Conservation (phyloP, 2,797 vertebrate species). For the Streptopelia turtur region DNA sequence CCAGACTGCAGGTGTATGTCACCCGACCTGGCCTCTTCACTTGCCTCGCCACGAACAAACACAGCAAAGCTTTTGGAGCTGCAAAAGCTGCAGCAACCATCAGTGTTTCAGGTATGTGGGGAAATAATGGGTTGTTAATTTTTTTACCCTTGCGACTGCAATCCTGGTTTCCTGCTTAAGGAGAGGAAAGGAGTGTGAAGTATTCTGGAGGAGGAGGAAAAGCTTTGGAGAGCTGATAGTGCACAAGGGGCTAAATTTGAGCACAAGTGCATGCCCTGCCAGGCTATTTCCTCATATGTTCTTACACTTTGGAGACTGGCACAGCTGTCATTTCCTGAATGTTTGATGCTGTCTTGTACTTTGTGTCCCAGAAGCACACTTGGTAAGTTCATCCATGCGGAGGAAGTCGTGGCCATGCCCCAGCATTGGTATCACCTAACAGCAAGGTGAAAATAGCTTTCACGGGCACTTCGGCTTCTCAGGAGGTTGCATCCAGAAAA, state of each 20-base stretch:
- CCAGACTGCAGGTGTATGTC: slow-evolving; percentile 86
- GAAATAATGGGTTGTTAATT: background rate
- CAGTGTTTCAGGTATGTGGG: slow-evolving; percentile 86
- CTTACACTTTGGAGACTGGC: slow-evolving; percentile 1
- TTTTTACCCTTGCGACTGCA: background rate
- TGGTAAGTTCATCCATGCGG: slow-evolving; percentile 60
- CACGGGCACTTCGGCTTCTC: background rate
- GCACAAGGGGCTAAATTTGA: background rate
- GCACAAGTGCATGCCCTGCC: background rate
- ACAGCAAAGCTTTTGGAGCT: slow-evolving; percentile 88
- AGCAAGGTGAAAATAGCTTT: slow-evolving; percentile 63
- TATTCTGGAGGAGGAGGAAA: background rate
- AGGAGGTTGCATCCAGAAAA: background rate
- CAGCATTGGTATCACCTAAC: slow-evolving; percentile 41
- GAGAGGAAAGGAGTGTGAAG: background rate
- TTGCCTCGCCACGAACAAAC: slow-evolving; percentile 92
- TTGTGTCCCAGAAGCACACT: slow-evolving; percentile 46
- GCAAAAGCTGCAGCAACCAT: slow-evolving; percentile 91
- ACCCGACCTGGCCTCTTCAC: slow-evolving; percentile 92
- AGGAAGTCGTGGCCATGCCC: slow-evolving; percentile 41
- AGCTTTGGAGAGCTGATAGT: background rate
- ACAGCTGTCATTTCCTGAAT: slow-evolving; percentile 48
- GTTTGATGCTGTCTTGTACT: slow-evolving; percentile 38
- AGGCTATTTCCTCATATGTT: slow-evolving; percentile 45
- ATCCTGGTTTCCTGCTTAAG: background rate